Evolutionary conservation across 2,113 vertebrate species (phyloP).

Genomic region (Tonatia bakeri): DNA sequence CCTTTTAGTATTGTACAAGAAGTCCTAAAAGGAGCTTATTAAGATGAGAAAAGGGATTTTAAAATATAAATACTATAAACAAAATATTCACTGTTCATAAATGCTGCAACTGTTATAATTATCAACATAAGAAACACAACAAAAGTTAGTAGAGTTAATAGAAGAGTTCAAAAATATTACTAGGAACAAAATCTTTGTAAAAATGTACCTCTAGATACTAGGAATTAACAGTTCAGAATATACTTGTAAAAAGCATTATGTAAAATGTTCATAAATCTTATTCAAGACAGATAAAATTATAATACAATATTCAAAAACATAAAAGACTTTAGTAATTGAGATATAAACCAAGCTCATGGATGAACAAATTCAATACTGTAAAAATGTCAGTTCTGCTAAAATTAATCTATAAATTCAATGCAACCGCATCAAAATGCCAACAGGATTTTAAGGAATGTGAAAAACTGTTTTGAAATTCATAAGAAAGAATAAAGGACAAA

Average conservation of each 20-base stretch:
- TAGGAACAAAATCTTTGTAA: not conserved
- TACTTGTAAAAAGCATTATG: not conserved
- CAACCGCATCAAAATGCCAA: constrained; percentile 55
- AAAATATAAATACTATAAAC: constrained; percentile 11
- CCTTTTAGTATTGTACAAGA: not conserved
- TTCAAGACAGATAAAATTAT: not conserved
- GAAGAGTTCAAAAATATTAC: not conserved
- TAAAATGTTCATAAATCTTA: constrained; percentile 11
- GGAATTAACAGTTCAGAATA: not conserved
- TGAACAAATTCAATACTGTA: constrained; percentile 42
- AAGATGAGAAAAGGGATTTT: not conserved
- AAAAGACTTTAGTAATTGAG: constrained; percentile 43
- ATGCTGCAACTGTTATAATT: not conserved
- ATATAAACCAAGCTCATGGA: constrained; percentile 51
- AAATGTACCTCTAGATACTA: not conserved
- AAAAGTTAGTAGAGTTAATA: not conserved
- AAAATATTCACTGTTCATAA: not conserved
- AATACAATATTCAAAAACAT: constrained; percentile 12
- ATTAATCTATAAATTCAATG: constrained; percentile 55
- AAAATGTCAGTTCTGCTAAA: constrained; percentile 56
- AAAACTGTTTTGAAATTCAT: constrained; percentile 47
- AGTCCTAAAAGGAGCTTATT: not conserved
- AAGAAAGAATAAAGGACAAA: not conserved
- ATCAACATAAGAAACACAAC: not conserved
- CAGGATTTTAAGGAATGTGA: not conserved